Base-by-base conservation (phyloP, 92 coral and sea anemone species). In the Meandrina meandrites region DNA sequence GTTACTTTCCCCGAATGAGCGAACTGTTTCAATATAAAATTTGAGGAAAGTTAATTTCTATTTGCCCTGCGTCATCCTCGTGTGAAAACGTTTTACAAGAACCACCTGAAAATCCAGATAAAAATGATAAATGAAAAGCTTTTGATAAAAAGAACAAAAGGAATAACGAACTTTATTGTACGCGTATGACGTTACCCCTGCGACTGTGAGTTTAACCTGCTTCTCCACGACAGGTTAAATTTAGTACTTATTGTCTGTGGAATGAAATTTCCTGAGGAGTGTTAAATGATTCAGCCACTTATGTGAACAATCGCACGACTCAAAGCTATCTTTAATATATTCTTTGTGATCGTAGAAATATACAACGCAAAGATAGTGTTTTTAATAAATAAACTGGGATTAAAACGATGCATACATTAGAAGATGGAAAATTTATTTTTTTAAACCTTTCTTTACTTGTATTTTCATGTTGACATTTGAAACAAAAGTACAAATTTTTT, bases 81-180 rank as follows among this genome's bases (percentile, higher is more conserved):
- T 79, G 82, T 56, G 82, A 79, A 79, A 79, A 79, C 14, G 48
- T 79, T 17, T 50, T 21, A 8, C 40, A 34, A 79, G 45, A 79
- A 21, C 70, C 82, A 79, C 47, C 82, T 79, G 82, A 24, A 34
- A 57, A 13, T 48, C 36, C 36, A 79, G 37, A 79, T 57, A 36
- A 32, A 40, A 79, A 18, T 22, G 69, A 37, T 79, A 57, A 40
- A 34, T 31, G 56, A 34, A 35, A 54, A 27, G 18, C 67, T 57
- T 57, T 35, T 31, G 12, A 79, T 57, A 21, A 53, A 0, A 30
- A 14, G 40, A 18, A 78, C 28, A 78, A 78, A 78, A 57, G 82
- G 8, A 21, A 7, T 32, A 31, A 79, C 31, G 48, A 79, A 13
- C 50, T 24, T 4, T 35, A 31, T 79, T 57, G 82, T 79, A 32